A percentile compares a stretch with the other conserved stretches of the same genome.
Evolutionary conservation across 2,888 invertebrate genomes (phyloP).

Genomic region (Euproctis similis): DNA sequence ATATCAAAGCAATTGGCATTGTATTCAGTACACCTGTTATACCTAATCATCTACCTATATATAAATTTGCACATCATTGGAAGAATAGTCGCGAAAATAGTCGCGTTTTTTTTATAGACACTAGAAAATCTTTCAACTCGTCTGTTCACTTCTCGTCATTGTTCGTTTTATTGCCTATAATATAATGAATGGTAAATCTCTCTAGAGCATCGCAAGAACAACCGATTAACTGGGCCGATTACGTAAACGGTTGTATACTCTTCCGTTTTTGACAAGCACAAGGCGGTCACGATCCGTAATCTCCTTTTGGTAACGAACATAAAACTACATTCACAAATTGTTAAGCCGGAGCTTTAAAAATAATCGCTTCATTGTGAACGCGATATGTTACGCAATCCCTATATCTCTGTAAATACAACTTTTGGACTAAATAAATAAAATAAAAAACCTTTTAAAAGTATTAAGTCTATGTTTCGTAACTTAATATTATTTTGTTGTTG

Average conservation of each 20-base stretch:
- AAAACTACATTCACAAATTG: conserved; percentile 8
- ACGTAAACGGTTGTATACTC: conserved; percentile 18
- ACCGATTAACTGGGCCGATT: conserved; percentile 22
- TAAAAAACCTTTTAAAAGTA: no score
- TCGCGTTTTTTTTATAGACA: conserved; percentile 20
- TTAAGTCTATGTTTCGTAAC: no score
- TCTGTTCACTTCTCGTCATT: conserved; percentile 19
- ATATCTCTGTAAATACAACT: no score
- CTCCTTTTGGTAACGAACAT: conserved; percentile 15
- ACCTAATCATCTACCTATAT: no score
- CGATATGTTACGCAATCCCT: conserved; percentile 12
- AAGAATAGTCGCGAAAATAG: no score
- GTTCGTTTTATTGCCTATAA: conserved; percentile 16
- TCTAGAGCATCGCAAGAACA: conserved; percentile 14
- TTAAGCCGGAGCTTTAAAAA: conserved; percentile 5
- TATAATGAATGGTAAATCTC: conserved; percentile 19
- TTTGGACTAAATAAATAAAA: no score
- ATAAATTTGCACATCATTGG: no score
- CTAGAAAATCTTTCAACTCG: conserved; percentile 10
- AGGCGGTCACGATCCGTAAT: conserved; percentile 20
- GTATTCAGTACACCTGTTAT: no score
- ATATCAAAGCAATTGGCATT: no score
- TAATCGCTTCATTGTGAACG: conserved; percentile 8
- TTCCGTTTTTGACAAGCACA: conserved; percentile 17
- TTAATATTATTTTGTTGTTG: no score